Conservation (phyloP, 92 coral and sea anemone species). For the Palythoa heliodiscus region DNA sequence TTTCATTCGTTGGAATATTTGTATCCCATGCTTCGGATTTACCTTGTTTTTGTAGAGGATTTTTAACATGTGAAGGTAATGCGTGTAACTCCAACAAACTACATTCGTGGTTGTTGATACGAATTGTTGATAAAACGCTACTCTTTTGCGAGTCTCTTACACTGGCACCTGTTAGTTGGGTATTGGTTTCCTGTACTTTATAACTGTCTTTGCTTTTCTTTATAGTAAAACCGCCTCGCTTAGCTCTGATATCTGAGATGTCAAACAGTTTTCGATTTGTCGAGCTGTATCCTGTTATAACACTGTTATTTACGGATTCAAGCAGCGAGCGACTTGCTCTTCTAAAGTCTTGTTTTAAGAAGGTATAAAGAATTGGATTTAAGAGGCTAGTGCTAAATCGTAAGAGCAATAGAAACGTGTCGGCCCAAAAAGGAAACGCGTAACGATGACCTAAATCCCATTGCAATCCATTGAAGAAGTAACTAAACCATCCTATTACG, state of each 20-base stretch:
- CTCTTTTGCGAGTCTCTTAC: neutral
- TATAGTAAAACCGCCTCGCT: neutral
- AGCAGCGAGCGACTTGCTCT: slow-evolving; percentile 33
- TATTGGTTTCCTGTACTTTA: neutral
- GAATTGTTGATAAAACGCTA: neutral
- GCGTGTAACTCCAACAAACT: neutral
- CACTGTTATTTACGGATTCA: neutral
- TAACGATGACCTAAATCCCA: slow-evolving; percentile 43
- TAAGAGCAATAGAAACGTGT: slow-evolving; percentile 45
- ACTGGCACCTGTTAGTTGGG: neutral
- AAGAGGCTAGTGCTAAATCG: slow-evolving; percentile 66
- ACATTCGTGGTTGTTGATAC: neutral
- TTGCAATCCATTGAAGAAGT: slow-evolving; percentile 63
- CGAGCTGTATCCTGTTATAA: neutral
- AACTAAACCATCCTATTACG: slow-evolving; percentile 76
- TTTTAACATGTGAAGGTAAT: neutral
- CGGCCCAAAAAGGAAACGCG: slow-evolving; percentile 63
- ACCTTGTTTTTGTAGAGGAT: neutral
- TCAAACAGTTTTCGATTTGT: neutral
- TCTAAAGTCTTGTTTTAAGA: slow-evolving; percentile 76
- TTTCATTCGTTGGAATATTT: neutral
- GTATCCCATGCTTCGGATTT: neutral
- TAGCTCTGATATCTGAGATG: neutral
- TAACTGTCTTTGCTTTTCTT: neutral
- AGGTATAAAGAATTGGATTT: slow-evolving; percentile 77